Evolutionary conservation across 2,888 invertebrate species (phyloP).

Genomic region (Drosophila paucipuncta): DNA sequence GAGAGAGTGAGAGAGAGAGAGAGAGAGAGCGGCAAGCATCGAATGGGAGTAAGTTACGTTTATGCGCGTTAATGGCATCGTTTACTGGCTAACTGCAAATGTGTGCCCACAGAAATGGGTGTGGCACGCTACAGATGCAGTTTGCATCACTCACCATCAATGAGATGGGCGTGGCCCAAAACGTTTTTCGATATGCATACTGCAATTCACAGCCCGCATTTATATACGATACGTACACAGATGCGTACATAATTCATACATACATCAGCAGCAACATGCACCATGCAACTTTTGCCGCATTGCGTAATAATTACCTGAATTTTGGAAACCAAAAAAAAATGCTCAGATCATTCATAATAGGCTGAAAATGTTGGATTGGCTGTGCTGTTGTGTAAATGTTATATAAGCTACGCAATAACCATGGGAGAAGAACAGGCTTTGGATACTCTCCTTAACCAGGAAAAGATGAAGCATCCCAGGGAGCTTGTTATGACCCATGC

Average conservation of each 20-base stretch:
- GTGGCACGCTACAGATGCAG: constrained; percentile 57
- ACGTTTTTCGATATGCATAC: constrained; percentile 17
- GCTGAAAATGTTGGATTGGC: neutral
- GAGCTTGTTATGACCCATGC: too few relatives aligned
- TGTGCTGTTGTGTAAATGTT: neutral
- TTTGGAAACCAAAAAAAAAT: neutral
- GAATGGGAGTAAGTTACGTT: constrained; percentile 52
- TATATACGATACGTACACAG: neutral
- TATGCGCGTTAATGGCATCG: constrained; percentile 81
- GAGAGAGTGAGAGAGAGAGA: constrained; percentile 17
- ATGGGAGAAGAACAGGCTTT: too few relatives aligned
- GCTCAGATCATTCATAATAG: neutral
- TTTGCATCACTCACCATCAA: constrained; percentile 34
- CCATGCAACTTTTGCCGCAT: neutral
- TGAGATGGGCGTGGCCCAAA: constrained; percentile 60
- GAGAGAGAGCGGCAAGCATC: constrained; percentile 23
- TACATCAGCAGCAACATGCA: neutral
- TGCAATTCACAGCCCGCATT: neutral
- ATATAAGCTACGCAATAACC: neutral
- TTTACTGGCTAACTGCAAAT: constrained; percentile 79
- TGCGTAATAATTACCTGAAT: neutral
- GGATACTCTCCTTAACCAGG: too few relatives aligned
- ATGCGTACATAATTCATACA: neutral
- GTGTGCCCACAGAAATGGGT: constrained; percentile 50
- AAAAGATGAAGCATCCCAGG: too few relatives aligned